Evolutionary conservation across 1,140 invertebrate species (phyloP).

Genomic region (Drosophila virilis): DNA sequence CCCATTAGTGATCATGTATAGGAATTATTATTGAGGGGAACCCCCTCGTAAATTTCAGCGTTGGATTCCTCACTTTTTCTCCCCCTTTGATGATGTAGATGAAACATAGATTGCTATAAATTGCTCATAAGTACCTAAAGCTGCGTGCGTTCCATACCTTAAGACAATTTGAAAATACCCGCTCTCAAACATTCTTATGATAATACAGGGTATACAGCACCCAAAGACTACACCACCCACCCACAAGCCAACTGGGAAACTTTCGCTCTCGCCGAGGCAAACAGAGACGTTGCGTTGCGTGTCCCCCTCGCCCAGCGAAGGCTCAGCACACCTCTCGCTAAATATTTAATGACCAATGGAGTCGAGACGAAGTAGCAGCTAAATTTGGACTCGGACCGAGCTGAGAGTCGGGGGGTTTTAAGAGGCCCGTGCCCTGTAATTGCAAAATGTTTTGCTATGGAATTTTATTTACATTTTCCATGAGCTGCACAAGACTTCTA

Average conservation of each 20-base stretch:
- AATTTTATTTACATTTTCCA: conserved; percentile 75
- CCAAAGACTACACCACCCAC: conserved; percentile 23
- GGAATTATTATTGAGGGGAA: too few relatives aligned
- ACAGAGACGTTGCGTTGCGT: conserved; percentile 5
- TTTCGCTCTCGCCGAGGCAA: conserved; percentile 50
- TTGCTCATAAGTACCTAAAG: too few relatives aligned
- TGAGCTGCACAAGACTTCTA: conserved; percentile 51
- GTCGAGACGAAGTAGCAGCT: conserved; percentile 29
- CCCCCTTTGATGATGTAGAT: too few relatives aligned
- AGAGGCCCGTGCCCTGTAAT: conserved; percentile 54
- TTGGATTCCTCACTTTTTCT: too few relatives aligned
- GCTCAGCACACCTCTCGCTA: conserved; percentile 32
- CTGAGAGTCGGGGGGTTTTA: not conserved
- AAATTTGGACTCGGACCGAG: not conserved
- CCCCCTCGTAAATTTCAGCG: too few relatives aligned
- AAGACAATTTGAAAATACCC: not conserved
- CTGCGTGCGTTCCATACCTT: not conserved
- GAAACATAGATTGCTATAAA: too few relatives aligned
- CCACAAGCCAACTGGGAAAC: conserved; percentile 31
- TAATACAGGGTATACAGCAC: conserved; percentile 5
- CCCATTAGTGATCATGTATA: not conserved
- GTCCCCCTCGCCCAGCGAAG: not conserved
- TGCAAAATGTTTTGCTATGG: conserved; percentile 67
- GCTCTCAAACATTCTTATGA: not conserved
- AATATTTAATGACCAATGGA: conserved; percentile 70